A percentile compares a stretch with the other conserved stretches of the same genome.
Evolutionary conservation across 2,888 invertebrate genomes (phyloP).

Genomic region (Drosophila anomelani): DNA sequence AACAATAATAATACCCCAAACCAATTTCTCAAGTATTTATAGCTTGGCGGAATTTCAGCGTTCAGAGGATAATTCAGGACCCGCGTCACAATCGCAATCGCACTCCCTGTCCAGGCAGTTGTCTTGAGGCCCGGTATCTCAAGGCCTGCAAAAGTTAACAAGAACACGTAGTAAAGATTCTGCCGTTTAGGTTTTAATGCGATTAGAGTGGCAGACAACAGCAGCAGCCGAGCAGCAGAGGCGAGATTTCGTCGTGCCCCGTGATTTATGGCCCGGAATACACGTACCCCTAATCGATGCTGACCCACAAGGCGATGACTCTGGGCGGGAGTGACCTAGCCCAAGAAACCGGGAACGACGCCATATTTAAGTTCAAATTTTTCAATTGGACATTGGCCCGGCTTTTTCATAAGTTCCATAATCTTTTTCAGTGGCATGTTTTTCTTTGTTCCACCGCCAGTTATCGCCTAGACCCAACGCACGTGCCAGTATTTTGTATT

Average conservation of each 20-base stretch:
- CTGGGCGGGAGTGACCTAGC: conserved; percentile 12
- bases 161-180: conserved; percentile 76
- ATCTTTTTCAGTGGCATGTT: conserved; percentile 58
- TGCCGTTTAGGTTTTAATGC: conserved; percentile 77
- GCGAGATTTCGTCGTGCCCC: conserved; percentile 29
- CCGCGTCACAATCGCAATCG: not conserved
- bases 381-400: conserved; percentile 78
- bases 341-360: conserved; percentile 18
- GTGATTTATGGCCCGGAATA: conserved; percentile 67
- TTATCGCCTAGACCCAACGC: conserved; percentile 45
- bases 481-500: conserved; percentile 76
- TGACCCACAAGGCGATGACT: conserved; percentile 30
- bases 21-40: conserved; percentile 44
- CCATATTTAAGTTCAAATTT: conserved; percentile 74
- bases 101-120: conserved; percentile 21
- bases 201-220: conserved; percentile 68
- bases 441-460: conserved; percentile 41
- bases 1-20: conserved; percentile 13
- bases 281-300: conserved; percentile 58
- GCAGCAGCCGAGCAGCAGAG: conserved; percentile 33
- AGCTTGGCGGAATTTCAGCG: conserved; percentile 26
- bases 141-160: conserved; percentile 65
- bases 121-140: conserved; percentile 8
- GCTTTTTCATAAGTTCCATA: conserved; percentile 74
- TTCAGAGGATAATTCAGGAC: conserved; percentile 17